Percentiles rank a stretch among this genome's conserved stretches.
Evolutionary conservation across 2,888 invertebrate species (phyloP).

Genomic region (Cylindroiulus punctatus): DNA sequence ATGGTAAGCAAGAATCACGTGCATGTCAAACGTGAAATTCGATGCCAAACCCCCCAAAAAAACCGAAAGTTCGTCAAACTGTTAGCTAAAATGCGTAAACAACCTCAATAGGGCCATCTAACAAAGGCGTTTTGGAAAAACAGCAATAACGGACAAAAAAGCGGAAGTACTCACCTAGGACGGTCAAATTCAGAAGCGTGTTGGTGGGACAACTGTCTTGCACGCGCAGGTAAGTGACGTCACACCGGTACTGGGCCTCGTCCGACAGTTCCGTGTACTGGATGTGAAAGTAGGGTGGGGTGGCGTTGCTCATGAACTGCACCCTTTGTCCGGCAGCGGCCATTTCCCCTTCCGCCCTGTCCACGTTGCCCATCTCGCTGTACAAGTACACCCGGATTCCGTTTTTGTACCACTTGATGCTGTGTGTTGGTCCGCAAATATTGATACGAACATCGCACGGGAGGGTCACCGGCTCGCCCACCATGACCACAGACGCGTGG

Average conservation of each 20-base stretch:
- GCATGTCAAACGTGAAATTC: too few species aligned
- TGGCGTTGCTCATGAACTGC: conserved; percentile 54
- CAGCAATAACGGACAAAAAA: too few species aligned
- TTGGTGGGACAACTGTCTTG: conserved; percentile 57
- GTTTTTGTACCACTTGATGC: conserved; percentile 58
- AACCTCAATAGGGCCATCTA: too few species aligned
- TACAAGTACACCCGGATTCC: conserved; percentile 57
- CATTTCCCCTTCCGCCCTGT: conserved; percentile 57
- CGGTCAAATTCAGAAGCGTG: conserved; percentile 56
- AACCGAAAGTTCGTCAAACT: neutral
- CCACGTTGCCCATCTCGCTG: conserved; percentile 56
- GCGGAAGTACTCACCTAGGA: conserved; percentile 55
- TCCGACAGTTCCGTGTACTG: conserved; percentile 54
- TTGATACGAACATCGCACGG: conserved; percentile 57
- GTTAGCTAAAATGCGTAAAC: neutral
- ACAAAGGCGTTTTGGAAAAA: too few species aligned
- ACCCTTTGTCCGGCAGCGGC: conserved; percentile 50
- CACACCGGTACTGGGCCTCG: conserved; percentile 57
- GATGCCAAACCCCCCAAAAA: neutral
- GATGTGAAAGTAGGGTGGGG: conserved; percentile 56
- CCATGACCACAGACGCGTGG: conserved; percentile 48
- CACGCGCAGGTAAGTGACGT: conserved; percentile 58
- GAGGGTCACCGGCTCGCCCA: conserved; percentile 54
- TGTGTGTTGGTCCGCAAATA: conserved; percentile 56
- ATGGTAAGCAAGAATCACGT: conserved; percentile 4